Conservation (phyloP, 1,140 invertebrate genomes). For the Homalodisca vitripennis region DNA sequence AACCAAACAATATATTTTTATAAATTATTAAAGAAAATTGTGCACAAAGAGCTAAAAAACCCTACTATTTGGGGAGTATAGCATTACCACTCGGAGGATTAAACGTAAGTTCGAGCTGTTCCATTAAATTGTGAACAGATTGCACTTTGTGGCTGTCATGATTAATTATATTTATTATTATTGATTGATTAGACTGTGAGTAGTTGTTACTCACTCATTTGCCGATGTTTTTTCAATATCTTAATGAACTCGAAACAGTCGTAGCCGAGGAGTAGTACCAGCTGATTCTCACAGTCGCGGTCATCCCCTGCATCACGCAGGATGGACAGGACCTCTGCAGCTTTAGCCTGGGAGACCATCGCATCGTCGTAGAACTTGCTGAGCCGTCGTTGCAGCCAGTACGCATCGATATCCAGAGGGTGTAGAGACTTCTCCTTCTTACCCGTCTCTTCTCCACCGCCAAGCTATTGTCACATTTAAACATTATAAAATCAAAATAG, state of each 20-base stretch:
- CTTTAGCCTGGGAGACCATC: conserved; percentile 90
- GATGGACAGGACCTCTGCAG: conserved; percentile 90
- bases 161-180: too few relatives aligned
- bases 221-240: conserved; percentile 86
- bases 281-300: conserved; percentile 93
- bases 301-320: conserved; percentile 89
- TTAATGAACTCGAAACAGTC: conserved; percentile 99
- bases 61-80: too few relatives aligned
- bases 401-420: conserved; percentile 97
- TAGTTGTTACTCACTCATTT: conserved; percentile 75
- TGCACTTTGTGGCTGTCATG: too few relatives aligned
- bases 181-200: too few relatives aligned
- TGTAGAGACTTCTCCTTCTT: conserved; percentile 80
- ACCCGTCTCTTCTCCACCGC: conserved; percentile 48
- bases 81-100: too few relatives aligned
- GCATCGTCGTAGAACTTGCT: conserved; percentile 95
- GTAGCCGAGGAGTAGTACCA: conserved; percentile 92
- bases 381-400: conserved; percentile 96
- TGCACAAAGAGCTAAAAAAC: too few relatives aligned
- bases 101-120: too few relatives aligned
- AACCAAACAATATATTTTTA: too few relatives aligned
- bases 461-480: too few relatives aligned
- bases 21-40: too few relatives aligned
- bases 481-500: too few relatives aligned
- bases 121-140: too few relatives aligned